Base-by-base conservation (phyloP, 1,140 invertebrate genomes). In the Coelopa frigida region DNA sequence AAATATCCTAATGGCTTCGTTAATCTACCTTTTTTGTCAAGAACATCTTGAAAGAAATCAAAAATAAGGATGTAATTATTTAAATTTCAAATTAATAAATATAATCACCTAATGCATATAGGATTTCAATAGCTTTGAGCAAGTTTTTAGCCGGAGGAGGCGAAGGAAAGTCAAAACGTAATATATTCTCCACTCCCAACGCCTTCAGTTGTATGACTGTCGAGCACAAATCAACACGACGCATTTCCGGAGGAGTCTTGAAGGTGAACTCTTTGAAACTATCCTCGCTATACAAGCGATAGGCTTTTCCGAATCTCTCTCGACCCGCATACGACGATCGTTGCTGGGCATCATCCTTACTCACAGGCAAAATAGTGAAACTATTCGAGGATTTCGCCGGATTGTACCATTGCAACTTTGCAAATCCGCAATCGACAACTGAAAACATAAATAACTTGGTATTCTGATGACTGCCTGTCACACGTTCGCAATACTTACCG, bases 341-440 rank as follows among this genome's bases (percentile, higher is more conserved):
- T 71, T 99, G 96, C 38, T 84, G 74, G 1, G 94, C 94, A 11
- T 90, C 92, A 7, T 92, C 89, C 74, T 86, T 82, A 3, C 91
- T 93, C 11, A 91, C 78, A 1, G 93, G 87, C 27, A 91, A 80
- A 3, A 89, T 77, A 8, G 93, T 79, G 3, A 99, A 68, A 40
- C 81, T 84, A 66, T 98, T 92, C 10, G 89, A 87, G 17, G 85
- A 83, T 12, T 87, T 84, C 22, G 83, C 78, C 0, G 83, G 76
- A 61, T 96, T 90, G 62, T 87, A 95, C 75, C 89, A 94, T 23
- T 87, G 84, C 39, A 95, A 68, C 75, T 98, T 99, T n/a, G 94
- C 89, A 74, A 94, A 99, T 2, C 96, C 96, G 72, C 89, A 85
- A 68, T 99, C 96, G 41, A 98, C 82, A 36, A 98, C 94, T 52